Evolutionary conservation across 2,888 invertebrate genomes (phyloP), one percentile per base, ranked within the genome.

Genomic region (Eretmocerus hayati): DNA sequence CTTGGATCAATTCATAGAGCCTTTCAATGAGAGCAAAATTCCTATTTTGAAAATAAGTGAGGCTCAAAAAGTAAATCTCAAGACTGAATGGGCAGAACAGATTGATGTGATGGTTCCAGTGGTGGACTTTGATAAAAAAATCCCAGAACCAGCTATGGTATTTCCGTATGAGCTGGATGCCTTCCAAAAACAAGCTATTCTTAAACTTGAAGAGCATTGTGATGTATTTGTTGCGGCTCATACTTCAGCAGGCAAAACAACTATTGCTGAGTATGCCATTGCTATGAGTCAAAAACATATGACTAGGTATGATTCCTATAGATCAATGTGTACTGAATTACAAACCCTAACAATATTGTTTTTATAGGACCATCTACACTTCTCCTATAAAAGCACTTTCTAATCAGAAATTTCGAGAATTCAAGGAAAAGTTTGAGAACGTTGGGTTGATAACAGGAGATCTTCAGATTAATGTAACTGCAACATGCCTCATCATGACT

Each of bases 181-280:
- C 20, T 99, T 99, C 68, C 99, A 99, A 69, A 95, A 99, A 73
- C 89, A 90, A 77, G 96, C 99, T 1, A 91, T 99, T 51, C 73
- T 96, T 5, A 90, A 90, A 68, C 73, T 99, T 46, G 97, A 99
- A 73, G 85, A 90, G 62, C 87, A 90, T 13, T 87, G 93, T 61
- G 92, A 93, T 68, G 93, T 99, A 1, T 97, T 99, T 72, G 96
- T 99, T 0, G 95, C 99, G 0, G 99, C 99, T 0, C 99, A 99
- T 67, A 99, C 99, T 0, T 99, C 99, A 0, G 99, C 99, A 1
- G 93, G 90, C 20, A 99, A 99, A 76, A 99, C 99, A 0, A 97
- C 95, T 0, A 95, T 99, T 1, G 99, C 99, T 0, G 99, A 99
- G 74, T 99, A 99, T 72, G 99, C 99, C 0, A 94, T 99, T 58